phyloP scores from a whole-genome alignment of 2,888 invertebrate species.

The Acleris holmiana region DNA sequence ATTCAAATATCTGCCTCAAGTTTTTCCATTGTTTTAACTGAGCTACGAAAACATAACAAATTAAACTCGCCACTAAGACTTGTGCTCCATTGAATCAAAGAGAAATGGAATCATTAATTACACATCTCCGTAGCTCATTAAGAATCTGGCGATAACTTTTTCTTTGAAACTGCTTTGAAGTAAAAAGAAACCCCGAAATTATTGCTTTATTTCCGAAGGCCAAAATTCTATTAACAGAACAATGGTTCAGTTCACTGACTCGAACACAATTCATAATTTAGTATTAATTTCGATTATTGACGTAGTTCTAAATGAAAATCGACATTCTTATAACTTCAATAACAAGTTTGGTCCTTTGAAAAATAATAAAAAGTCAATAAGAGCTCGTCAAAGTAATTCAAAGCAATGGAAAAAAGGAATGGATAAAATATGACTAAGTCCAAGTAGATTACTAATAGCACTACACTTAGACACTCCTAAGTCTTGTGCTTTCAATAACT shows the following conservation, averaged over 20 bases:
- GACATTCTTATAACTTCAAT: conserved; percentile 3
- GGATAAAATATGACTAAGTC: background rate
- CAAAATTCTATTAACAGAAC: background rate
- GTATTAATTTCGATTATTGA: conserved; percentile 20
- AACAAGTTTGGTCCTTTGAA: conserved; percentile 13
- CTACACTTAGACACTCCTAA: background rate
- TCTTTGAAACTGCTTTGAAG: too few relatives aligned
- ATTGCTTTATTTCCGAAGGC: background rate
- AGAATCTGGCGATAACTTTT: too few relatives aligned
- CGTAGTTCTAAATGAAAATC: background rate
- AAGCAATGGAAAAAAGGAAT: background rate
- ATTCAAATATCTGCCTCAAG: too few relatives aligned
- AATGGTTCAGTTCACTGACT: background rate
- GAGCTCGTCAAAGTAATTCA: background rate
- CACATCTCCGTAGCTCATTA: too few relatives aligned
- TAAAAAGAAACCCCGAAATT: background rate
- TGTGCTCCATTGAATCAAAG: too few relatives aligned
- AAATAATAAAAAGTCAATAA: conserved; percentile 2
- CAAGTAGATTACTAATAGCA: background rate
- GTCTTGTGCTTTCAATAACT: too few relatives aligned
- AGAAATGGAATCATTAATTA: too few relatives aligned
- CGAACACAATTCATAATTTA: conserved; percentile 13
- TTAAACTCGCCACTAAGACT: too few relatives aligned
- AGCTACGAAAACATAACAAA: too few relatives aligned
- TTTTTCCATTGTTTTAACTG: too few relatives aligned